These are phyloP conservation scores for Rhinoptilus africanus DNA, from an alignment of 2,113 vertebrate genomes.

Conservation along the genomic window DNA sequence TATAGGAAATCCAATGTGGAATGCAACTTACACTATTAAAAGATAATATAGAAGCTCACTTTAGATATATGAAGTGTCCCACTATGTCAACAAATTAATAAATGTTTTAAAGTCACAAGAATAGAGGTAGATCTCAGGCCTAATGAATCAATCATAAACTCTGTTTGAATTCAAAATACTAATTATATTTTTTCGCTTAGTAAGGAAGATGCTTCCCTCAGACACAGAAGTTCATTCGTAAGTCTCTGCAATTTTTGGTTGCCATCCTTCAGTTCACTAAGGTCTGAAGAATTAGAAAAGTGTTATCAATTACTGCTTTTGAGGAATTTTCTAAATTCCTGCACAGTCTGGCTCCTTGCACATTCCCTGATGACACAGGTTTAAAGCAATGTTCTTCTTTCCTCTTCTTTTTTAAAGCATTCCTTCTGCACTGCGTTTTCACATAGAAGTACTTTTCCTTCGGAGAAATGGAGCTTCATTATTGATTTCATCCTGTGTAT, in stretches of 20 bases:
- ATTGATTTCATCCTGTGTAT: neutral
- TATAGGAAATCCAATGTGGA: neutral
- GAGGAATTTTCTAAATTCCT: neutral
- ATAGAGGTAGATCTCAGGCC: neutral
- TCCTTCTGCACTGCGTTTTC: neutral
- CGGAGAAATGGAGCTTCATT: neutral
- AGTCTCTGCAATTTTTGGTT: neutral
- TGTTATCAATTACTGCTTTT: neutral
- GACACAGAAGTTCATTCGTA: neutral
- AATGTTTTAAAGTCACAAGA: neutral
- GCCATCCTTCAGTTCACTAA: neutral
- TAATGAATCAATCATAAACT: neutral
- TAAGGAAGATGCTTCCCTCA: neutral
- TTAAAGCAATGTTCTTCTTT: neutral
- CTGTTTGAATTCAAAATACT: neutral
- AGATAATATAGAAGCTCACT: neutral
- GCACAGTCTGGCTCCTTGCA: neutral
- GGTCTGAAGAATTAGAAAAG: neutral
- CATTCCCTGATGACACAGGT: neutral
- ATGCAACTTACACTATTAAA: neutral
- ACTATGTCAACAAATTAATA: neutral
- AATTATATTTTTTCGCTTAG: neutral
- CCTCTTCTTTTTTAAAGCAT: neutral
- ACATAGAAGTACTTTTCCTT: neutral
- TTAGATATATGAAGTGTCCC: neutral